Evolutionary conservation across 2,797 vertebrate genomes (phyloP).

Genomic region (Fratercula arctica): DNA sequence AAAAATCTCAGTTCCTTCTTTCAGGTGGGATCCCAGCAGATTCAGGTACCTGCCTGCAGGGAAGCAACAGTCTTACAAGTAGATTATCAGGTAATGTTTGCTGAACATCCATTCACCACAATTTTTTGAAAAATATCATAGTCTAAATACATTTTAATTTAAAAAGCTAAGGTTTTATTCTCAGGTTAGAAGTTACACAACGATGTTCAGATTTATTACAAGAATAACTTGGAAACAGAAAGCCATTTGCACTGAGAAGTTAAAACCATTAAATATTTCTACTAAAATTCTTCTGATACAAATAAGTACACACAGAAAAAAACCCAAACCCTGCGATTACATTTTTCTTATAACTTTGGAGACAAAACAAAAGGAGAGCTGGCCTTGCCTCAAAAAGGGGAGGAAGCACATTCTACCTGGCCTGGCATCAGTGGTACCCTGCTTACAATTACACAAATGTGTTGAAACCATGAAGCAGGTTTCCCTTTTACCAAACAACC

Average conservation of each 20-base stretch:
- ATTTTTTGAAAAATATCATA: background rate
- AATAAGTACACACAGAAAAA: background rate
- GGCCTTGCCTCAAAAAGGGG: background rate
- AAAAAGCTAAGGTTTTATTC: slow-evolving; percentile 32
- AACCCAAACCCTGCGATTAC: background rate
- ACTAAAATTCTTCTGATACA: background rate
- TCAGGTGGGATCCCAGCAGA: background rate
- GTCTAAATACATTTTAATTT: background rate
- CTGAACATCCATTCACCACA: background rate
- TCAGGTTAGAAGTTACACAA: slow-evolving; percentile 4
- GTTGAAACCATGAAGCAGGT: background rate
- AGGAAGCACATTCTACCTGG: background rate
- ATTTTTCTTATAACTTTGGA: background rate
- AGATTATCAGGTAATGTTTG: background rate
- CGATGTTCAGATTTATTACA: background rate
- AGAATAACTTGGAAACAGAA: background rate
- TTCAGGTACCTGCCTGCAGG: background rate
- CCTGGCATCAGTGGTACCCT: background rate
- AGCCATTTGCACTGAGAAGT: background rate
- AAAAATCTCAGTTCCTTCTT: background rate
- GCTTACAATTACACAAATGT: background rate
- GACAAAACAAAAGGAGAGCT: background rate
- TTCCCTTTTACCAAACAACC: background rate
- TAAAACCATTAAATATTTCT: background rate
- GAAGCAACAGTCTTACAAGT: background rate